Conservation (phyloP, 2,113 vertebrate genomes). For the Passer montanus region DNA sequence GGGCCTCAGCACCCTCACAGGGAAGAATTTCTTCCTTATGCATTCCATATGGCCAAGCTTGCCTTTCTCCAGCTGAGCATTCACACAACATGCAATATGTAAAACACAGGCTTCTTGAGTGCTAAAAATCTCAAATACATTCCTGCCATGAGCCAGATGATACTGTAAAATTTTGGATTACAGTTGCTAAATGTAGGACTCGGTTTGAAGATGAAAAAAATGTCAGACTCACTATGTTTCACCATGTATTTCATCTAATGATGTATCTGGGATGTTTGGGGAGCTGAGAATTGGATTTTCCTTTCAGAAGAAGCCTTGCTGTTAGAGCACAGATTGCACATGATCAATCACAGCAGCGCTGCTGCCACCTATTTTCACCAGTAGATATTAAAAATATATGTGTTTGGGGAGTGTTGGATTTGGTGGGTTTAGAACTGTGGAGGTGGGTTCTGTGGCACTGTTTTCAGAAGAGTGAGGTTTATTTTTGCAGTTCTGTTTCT, state of each 20-base stretch:
- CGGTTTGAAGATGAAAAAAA: not conserved
- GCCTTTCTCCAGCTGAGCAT: not conserved
- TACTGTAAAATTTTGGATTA: not conserved
- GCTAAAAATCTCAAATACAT: not conserved
- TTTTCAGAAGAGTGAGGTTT: not conserved
- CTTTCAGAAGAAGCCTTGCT: not conserved
- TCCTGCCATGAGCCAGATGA: not conserved
- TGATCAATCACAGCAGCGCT: accelerated
- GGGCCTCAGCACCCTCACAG: not conserved
- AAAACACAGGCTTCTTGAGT: not conserved
- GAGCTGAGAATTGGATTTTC: not conserved
- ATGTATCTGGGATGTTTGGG: not conserved
- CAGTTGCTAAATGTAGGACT: not conserved
- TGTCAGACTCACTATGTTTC: accelerated
- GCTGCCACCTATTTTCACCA: not conserved
- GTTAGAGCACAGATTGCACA: not conserved
- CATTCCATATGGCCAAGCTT: not conserved
- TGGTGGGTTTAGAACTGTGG: not conserved
- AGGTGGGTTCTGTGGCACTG: accelerated
- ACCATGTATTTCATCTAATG: not conserved
- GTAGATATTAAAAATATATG: not conserved
- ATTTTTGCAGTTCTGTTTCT: not conserved
- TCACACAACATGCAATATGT: not conserved
- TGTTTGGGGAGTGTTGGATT: not conserved
- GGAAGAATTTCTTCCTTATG: not conserved